Evolutionary conservation across 2,113 vertebrate species (phyloP), one percentile per base, ranked within the genome.

Genomic region (Chitala chitala): DNA sequence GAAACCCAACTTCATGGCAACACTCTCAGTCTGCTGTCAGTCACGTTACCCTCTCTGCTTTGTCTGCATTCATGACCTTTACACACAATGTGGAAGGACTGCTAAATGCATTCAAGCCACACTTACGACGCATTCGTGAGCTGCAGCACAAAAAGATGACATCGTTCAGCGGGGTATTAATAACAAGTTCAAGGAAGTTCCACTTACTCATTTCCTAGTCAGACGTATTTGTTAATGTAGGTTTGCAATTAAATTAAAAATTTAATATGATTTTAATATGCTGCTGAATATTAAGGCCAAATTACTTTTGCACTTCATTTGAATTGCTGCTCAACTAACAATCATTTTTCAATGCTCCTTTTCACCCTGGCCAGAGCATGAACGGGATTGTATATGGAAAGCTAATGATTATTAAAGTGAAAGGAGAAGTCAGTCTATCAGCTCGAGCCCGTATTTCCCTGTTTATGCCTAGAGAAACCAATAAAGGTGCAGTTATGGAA

Each of bases 181-280:
- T 53, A 33, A 69, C 24, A 69, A 69, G 8, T 56, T 5, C 54
- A 5, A 17, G 9, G 54, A 17, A 56, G 54, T 56, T 7, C 24
- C 6, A 56, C 54, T 56, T 56, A 22, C 54, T 22, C 24, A 22
- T 56, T 20, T 22, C 17, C 8, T 8, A 56, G 17, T 8, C 26
- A 15, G 46, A 63, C 13, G 8, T 26, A 69, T 50, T 46, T 33
- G 29, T 50, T 33, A 31, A 69, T 26, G 68, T 29, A 10, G 15
- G 26, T 51, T 33, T 51, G 48, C 33, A 69, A 69, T 53, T 33
- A 36, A 69, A 69, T 69, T 69, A 33, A 69, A 24, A 56, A 56
- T 20, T 56, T 24, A 69, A 50, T 12, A n/a, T 20, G 20, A 68
- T 69, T 69, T 53, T 53, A 69, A 69, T 69, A 51, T 69, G 44